Evolutionary conservation across 2,888 invertebrate genomes (phyloP), one percentile per base, ranked within the genome.

Genomic region (Andrena minutula): DNA sequence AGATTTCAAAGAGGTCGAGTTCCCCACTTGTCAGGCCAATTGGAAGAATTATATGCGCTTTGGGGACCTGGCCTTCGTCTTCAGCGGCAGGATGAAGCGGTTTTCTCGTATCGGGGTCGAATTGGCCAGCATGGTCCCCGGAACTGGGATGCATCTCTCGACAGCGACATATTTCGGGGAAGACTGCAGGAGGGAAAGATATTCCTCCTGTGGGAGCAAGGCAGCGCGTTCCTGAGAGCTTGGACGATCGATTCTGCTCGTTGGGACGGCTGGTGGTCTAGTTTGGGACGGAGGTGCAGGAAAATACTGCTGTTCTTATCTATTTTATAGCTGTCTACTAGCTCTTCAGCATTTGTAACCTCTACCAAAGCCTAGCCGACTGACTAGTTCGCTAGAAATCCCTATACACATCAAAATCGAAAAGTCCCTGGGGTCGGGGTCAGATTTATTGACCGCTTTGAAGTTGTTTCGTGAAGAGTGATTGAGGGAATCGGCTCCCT

Each of bases 171-270:
- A 78, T 86, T 71, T 86, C 76, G 75, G 35, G 72, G 74, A 65
- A 79, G 58, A 69, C 64, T 35, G 75, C 58, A 41, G 75, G 76
- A 78, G 79, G 74, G 66, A 56, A 56, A 53, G 64, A 66, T 73
- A 61, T 75, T 87, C 71, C 75, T 79, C 82, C 84, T 70, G 30
- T 7, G 73, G 70, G 75, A 74, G 20, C 72, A 8, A 32, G 74
- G 49, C 76, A 68, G 53, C 66, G 49, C 65, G 58, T 26, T 61
- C 60, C 32, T 70, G 72, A n/a, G 26, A 65, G 51, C 35, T 56
- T 30, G 71, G 1, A 6, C 65, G 66, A 85, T 82, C 83, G 83
- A 85, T 86, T 63, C 70, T 23, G 70, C 76, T 79, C 79, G 74
- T 58, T 53, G 51, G 71, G 53, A 85, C 73, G 56, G 12, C 58